A percentile compares a stretch with the other conserved stretches of the same genome.
phyloP scores from a whole-genome alignment of 2,113 vertebrate genomes.

The Tichodroma muraria region DNA sequence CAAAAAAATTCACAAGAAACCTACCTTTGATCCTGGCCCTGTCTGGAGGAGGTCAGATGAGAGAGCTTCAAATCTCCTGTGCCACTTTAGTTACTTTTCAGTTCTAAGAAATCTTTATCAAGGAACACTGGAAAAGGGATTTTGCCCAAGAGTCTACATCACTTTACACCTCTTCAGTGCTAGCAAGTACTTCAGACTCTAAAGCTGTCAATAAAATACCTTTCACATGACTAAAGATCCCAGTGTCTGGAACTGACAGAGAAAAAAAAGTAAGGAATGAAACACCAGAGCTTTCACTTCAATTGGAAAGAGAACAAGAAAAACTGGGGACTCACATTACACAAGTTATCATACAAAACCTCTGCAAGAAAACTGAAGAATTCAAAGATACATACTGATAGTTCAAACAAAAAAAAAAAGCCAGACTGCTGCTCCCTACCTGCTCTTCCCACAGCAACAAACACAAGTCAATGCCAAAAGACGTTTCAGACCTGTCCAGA shows the following conservation, averaged over 20 bases:
- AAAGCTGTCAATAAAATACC: constrained; percentile 1
- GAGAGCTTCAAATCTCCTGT: background rate
- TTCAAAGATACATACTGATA: background rate
- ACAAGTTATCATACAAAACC: background rate
- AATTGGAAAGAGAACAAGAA: background rate
- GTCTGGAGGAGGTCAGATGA: background rate
- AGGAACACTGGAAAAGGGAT: background rate
- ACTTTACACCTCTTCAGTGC: background rate
- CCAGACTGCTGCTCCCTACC: background rate
- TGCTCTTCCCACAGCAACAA: background rate
- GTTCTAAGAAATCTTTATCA: background rate
- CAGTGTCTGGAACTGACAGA: background rate
- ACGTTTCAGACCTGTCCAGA: background rate
- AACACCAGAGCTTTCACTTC: background rate
- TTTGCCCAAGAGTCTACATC: background rate
- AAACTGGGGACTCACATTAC: background rate
- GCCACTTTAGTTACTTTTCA: background rate
- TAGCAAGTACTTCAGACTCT: background rate
- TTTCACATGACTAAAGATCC: background rate
- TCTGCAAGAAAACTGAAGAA: background rate
- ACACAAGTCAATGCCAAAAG: background rate
- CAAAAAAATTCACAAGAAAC: background rate
- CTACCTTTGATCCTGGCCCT: background rate
- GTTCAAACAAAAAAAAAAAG: background rate
- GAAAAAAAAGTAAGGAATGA: background rate